These are phyloP conservation scores for Coptotermes formosanus DNA, from an alignment of 1,140 invertebrate genomes.

Conservation along the genomic window DNA sequence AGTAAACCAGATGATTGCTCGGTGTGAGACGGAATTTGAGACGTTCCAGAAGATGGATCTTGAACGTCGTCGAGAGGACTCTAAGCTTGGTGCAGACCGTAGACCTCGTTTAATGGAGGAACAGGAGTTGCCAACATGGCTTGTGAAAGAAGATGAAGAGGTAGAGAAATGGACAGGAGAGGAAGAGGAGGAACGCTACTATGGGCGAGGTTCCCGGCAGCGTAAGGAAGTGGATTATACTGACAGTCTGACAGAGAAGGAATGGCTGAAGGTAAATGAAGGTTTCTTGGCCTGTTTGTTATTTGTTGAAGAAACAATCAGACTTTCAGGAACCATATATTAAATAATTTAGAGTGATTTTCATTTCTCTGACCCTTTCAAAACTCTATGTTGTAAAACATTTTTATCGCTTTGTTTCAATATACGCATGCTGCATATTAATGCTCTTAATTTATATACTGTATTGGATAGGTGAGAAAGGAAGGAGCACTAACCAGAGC, in stretches of 20 bases:
- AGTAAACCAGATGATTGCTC: conserved; percentile 73
- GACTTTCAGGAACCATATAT: background rate
- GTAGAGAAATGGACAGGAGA: conserved; percentile 49
- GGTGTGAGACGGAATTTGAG: conserved; percentile 65
- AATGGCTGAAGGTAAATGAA: conserved; percentile 58
- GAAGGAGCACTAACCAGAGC: conserved; percentile 10
- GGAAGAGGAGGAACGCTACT: conserved; percentile 45
- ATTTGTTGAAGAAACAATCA: background rate
- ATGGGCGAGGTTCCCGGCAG: conserved; percentile 54
- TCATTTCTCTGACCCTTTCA: background rate
- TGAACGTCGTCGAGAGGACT: conserved; percentile 58
- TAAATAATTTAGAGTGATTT: background rate
- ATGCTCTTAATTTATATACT: conserved; percentile 18
- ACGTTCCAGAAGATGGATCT: conserved; percentile 65
- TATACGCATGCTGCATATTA: conserved; percentile 7
- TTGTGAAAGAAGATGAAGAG: conserved; percentile 60
- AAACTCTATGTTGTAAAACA: background rate
- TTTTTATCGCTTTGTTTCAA: conserved; percentile 22
- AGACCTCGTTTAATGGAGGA: conserved; percentile 64
- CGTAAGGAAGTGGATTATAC: conserved; percentile 71
- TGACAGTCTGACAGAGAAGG: conserved; percentile 63
- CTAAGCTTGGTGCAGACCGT: conserved; percentile 42
- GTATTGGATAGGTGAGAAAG: conserved; percentile 18
- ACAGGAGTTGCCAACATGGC: conserved; percentile 61
- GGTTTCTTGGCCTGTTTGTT: background rate